Evolutionary conservation across 2,113 vertebrate genomes (phyloP), one percentile per base, ranked within the genome.

Genomic region (Girardinichthys multiradiatus): DNA sequence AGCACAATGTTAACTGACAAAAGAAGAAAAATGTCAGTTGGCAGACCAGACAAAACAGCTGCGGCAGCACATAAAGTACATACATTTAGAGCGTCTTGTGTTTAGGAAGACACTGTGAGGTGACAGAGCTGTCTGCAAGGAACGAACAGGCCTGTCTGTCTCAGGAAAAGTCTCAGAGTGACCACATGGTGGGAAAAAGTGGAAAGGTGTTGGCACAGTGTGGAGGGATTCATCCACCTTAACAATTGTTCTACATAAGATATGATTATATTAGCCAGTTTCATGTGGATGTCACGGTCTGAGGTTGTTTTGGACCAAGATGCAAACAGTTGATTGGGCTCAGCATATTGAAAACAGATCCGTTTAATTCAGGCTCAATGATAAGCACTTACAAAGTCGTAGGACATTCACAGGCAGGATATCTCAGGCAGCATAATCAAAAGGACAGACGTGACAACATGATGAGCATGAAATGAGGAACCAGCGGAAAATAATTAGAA

Each of bases 161-260:
- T 35, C 37, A 26, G 64, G 67, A 67, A 79, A 79, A 45, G 57
- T 74, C 71, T 82, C 74, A 83, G 21, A 64, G 77, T 65, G 68
- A 30, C 42, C 77, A 37, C 63, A 77, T 69, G 81, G 83, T 71
- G 70, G 63, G 59, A 24, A 70, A 73, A 63, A 70, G 72, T 79
- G 76, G 61, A 80, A 77, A 85, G 80, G 86, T 85, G 67, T 61
- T 17, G 61, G 69, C 63, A 3, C 24, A 5, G 69, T 54, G 78
- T 79, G 80, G 74, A 78, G 76, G 74, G 84, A 84, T 86, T 74
- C 82, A 87, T 82, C 79, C 72, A 68, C 65, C 70, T 57, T 77
- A 75, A 84, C 85, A 84, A 66, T 58, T 51, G 68, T 63, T 67
- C 74, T 42, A 64, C 62, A 75, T 68, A 51, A 51, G 48, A 45